These are phyloP conservation scores for Xanthostigma xanthostigma DNA, from an alignment of 2,888 invertebrate species.

Conservation along the genomic window DNA sequence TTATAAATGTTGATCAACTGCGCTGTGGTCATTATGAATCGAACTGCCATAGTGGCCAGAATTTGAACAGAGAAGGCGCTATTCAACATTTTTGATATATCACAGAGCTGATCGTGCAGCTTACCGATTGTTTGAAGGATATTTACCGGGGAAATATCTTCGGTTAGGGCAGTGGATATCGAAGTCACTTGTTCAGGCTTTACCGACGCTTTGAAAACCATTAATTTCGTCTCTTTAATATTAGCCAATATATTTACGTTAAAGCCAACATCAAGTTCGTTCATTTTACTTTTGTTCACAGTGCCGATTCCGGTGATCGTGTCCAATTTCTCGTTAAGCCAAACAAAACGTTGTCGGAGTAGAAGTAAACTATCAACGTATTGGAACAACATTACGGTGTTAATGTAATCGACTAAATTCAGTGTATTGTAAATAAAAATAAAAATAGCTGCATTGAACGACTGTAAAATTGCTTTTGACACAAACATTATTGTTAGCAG, in stretches of 20 bases:
- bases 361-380: slow-evolving; percentile 14
- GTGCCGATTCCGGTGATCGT: neutral
- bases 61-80: slow-evolving; percentile 13
- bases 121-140: slow-evolving; percentile 8
- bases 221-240: no score
- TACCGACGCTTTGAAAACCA: no score
- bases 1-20: slow-evolving; percentile 15
- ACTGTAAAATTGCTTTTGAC: slow-evolving; percentile 11
- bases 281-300: no score
- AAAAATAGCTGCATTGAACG: slow-evolving; percentile 8
- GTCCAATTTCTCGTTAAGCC: slow-evolving; percentile 13
- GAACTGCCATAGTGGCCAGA: slow-evolving; percentile 11
- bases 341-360: slow-evolving; percentile 14
- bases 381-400: slow-evolving; percentile 16
- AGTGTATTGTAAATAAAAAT: slow-evolving; percentile 14
- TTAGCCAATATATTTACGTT: no score
- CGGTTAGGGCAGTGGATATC: no score
- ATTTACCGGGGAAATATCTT: neutral
- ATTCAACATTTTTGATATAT: slow-evolving; percentile 12
- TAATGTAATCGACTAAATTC: slow-evolving; percentile 15
- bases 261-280: no score
- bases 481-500: slow-evolving; percentile 11
- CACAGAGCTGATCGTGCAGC: slow-evolving; percentile 13
- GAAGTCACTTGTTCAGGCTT: no score
- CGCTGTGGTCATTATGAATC: slow-evolving; percentile 15